phyloP scores from a whole-genome alignment of 2,113 vertebrate species.

The Poeciliopsis retropinna region DNA sequence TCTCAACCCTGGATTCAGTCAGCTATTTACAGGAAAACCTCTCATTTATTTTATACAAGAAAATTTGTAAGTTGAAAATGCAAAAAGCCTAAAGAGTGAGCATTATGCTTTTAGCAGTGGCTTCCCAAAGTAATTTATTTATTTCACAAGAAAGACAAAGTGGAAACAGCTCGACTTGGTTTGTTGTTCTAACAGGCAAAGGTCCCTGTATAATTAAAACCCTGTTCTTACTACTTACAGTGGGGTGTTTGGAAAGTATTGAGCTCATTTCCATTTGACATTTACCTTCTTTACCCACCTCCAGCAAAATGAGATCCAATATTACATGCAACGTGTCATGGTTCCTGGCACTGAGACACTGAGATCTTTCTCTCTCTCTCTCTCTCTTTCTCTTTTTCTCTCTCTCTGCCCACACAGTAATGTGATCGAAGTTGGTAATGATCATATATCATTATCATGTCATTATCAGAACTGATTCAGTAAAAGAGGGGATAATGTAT shows the following conservation, averaged over 20 bases:
- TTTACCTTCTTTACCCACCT: slow-evolving; percentile 24
- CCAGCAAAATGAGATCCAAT: slow-evolving; percentile 16
- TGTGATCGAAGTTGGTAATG: background rate
- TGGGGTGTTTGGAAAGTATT: slow-evolving; percentile 13
- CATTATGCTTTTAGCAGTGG: background rate
- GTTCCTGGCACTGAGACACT: background rate
- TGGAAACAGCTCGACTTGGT: slow-evolving; percentile 2
- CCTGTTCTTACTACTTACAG: slow-evolving; percentile 11
- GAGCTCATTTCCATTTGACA: slow-evolving; percentile 39
- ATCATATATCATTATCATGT: background rate
- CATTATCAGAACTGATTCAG: background rate
- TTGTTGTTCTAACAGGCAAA: slow-evolving; percentile 13
- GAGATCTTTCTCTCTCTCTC: background rate
- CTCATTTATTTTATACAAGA: background rate
- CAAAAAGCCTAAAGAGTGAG: background rate
- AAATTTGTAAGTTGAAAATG: background rate
- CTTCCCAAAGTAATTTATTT: background rate
- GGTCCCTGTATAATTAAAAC: slow-evolving; percentile 24
- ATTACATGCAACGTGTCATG: slow-evolving; percentile 2
- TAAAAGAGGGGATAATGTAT: background rate
- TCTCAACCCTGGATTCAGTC: background rate
- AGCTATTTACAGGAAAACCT: background rate
- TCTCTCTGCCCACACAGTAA: background rate
- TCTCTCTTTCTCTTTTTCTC: background rate
- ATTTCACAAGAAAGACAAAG: background rate